Evolutionary conservation across 2,797 vertebrate genomes (phyloP), one percentile per base, ranked within the genome.

Genomic region (Microctenopoma steveboyesi): DNA sequence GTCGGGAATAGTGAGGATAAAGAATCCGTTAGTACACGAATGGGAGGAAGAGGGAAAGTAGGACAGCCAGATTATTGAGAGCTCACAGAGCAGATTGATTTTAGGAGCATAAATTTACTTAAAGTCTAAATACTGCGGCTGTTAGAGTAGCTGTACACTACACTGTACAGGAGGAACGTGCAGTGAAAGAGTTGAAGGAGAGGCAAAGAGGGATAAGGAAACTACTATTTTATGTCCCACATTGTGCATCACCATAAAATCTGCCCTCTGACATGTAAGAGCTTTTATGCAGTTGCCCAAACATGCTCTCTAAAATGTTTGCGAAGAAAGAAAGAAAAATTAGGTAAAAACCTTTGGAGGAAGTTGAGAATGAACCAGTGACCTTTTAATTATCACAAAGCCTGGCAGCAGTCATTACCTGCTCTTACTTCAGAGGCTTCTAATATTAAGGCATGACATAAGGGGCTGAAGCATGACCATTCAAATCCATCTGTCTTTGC

Each of bases 401-500:
- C 33, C 63, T 64, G 57, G 2, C 12, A 65, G 49, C 22, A 22
- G 22, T 22, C 22, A 22, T 2, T 22, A 22, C 22, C 22, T 22
- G 22, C 22, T 22, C 22, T 22, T 22, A 22, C 22, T 22, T 22
- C 22, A 22, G 22, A 22, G 22, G 22, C 22, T 22, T 22, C 22
- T 1, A 22, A 22, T 22, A 22, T 22, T 22, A 22, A 22, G 22
- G 22, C 22, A 22, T 22, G 22, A 22, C 22, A 22, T 22, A 22
- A 22, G 22, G 53, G 64, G 39, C 61, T 16, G 2, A 46, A 22
- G 46, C 43, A 74, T 74, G 64, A 35, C 50, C 6, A 5, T 25
- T 47, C 5, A 62, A 74, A 69, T 59, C 48, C 69, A 28, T 63
- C 69, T 51, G 64, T 74, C 47, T 64, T 63, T 75, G 47, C 27